Base-by-base conservation (phyloP, 2,888 invertebrate genomes). In the Oscheius sp. region DNA sequence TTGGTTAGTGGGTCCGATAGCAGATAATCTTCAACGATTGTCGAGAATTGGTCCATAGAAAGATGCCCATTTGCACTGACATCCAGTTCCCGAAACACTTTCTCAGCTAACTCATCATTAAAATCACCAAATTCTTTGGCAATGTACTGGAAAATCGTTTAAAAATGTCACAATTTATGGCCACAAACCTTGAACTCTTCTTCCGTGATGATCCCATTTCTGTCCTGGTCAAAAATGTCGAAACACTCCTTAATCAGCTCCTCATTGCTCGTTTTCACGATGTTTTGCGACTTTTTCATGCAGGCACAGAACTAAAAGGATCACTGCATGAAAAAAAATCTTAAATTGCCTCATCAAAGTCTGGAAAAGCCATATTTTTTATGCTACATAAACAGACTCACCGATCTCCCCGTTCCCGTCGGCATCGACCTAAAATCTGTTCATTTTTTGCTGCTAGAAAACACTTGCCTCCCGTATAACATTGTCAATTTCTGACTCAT, bases 381-480 rank as follows among this genome's bases (percentile, higher is more conserved):
- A 42, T 42, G 21, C 21, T 21, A 21, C 42, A 42, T 5, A 42
- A 42, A 42, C 7, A 42, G 7, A 42, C 42, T 42, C 42, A 42
- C 42, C 42, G 59, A 89, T 89, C 73, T 89, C 89, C 2, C 88
- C 88, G 58, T 89, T 89, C 0, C 88, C 88, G 76, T 89, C 88
- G 7, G 87, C 87, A 71, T 89, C 88, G 5, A 89, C 87, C 87
- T 88, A 68, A 78, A 32, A 48, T 42, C 37, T 21, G 21, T 10
- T 70, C 9, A 48, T 48, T 1, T 13, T 68, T 2, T 70, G 33
- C 13, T 35, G 9, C 10, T 21, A n/a, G 11, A 58, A 4, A 4
- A 13, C 13, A 13, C 77, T 35, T 21, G 87, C 88, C 81, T 89
- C 89, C 72, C 80, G 79, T 51, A 89, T 89, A 42, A 89, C 80